These are phyloP conservation scores for Nothobranchius furzeri DNA, from an alignment of 2,113 vertebrate genomes.

Conservation along the genomic window DNA sequence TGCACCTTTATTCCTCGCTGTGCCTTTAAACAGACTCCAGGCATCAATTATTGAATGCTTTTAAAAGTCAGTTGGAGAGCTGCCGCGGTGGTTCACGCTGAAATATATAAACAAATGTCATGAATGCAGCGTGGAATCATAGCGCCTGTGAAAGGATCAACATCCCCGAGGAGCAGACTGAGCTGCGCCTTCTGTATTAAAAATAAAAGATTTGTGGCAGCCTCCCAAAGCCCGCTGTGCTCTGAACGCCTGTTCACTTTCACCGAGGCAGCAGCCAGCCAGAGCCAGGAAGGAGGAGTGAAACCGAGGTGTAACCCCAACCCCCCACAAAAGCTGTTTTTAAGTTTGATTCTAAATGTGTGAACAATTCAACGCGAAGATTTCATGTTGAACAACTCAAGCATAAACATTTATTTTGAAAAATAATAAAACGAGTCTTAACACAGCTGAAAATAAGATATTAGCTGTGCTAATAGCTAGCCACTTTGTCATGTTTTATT, in stretches of 20 bases:
- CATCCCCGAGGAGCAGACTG: slow-evolving; percentile 22
- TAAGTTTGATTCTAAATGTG: too few species aligned
- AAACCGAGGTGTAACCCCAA: neutral
- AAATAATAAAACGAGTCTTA: too few species aligned
- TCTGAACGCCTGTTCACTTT: slow-evolving; percentile 50
- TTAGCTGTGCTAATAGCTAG: too few species aligned
- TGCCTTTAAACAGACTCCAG: slow-evolving; percentile 11
- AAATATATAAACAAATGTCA: neutral
- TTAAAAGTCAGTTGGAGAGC: slow-evolving; percentile 12
- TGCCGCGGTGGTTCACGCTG: neutral
- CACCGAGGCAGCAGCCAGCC: slow-evolving; percentile 17
- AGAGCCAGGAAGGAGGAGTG: neutral
- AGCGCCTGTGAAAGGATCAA: slow-evolving; percentile 19
- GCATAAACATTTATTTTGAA: too few species aligned
- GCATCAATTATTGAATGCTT: neutral
- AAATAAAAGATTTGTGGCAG: slow-evolving; percentile 42
- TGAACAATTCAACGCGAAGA: too few species aligned
- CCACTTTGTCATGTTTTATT: too few species aligned
- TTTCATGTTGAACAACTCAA: too few species aligned
- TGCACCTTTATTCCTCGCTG: neutral
- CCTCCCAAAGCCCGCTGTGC: slow-evolving; percentile 45
- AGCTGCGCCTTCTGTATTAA: slow-evolving; percentile 20
- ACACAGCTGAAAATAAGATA: neutral
- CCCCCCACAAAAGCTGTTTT: too few species aligned
- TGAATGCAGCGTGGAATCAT: neutral